Evolutionary conservation across 2,797 vertebrate species (phyloP).

Genomic region (Linurgus olivaceus): DNA sequence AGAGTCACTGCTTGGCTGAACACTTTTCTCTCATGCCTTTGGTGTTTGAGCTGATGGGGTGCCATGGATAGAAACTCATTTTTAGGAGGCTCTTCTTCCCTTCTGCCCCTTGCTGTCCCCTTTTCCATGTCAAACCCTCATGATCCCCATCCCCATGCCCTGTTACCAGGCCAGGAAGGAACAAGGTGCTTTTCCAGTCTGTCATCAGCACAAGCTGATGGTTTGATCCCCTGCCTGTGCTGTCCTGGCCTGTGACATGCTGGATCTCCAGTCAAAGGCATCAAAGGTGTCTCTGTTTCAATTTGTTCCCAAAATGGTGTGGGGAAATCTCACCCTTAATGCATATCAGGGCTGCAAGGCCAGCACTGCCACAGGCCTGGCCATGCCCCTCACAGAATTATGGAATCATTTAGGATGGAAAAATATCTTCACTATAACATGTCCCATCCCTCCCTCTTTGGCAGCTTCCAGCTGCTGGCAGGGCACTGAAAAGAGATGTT

Average conservation of each 20-base stretch:
- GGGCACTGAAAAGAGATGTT: neutral
- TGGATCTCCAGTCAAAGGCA: neutral
- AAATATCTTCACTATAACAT: neutral
- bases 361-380: neutral
- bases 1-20: neutral
- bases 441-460: neutral
- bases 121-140: neutral
- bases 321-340: neutral
- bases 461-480: neutral
- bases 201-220: fast-evolving
- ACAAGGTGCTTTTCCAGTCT: neutral
- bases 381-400: fast-evolving
- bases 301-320: fast-evolving
- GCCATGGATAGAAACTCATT: neutral
- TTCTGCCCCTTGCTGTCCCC: neutral
- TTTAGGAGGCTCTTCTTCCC: neutral
- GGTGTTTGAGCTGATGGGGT: neutral
- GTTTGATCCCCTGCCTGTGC: neutral
- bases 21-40: neutral
- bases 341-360: neutral
- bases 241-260: neutral
- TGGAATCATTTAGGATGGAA: neutral
- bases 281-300: neutral
- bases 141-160: neutral
- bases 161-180: neutral